A percentile compares a stretch with the other conserved stretches of the same genome.
Conservation (phyloP, 35 echinoderm and acorn worm genomes). For the Acanthaster planci region DNA sequence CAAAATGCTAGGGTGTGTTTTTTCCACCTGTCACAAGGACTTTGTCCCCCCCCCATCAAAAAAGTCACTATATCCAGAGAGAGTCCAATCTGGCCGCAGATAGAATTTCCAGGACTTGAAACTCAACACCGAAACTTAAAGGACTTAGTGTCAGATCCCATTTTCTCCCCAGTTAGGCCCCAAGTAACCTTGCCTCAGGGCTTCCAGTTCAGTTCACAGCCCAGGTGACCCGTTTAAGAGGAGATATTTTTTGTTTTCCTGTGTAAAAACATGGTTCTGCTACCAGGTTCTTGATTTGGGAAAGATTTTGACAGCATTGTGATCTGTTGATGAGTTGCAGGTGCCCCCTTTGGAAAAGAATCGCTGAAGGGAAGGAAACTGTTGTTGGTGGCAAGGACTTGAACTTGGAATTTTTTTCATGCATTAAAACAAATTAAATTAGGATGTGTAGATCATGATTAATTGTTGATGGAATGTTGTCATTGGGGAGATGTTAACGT, state of each 20-base stretch:
- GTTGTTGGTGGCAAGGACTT: too few relatives aligned
- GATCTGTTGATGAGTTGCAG: slow-evolving; percentile 6
- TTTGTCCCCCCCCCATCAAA: neutral
- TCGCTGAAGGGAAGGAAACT: too few relatives aligned
- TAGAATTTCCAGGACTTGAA: neutral
- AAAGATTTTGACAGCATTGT: slow-evolving; percentile 8
- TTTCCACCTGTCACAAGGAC: too few relatives aligned
- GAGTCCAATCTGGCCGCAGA: neutral
- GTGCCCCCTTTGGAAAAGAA: neutral
- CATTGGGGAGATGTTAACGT: too few relatives aligned
- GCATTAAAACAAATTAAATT: too few relatives aligned
- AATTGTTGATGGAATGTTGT: too few relatives aligned
- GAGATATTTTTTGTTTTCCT: too few relatives aligned
- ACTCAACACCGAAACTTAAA: slow-evolving; percentile 8
- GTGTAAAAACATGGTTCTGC: neutral
- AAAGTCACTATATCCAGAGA: neutral
- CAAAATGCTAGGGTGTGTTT: too few relatives aligned
- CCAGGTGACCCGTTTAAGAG: neutral
- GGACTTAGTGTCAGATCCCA: neutral
- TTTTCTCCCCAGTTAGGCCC: neutral
- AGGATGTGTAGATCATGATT: too few relatives aligned
- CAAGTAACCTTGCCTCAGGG: slow-evolving; percentile 10
- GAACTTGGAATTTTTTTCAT: too few relatives aligned
- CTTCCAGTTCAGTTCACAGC: slow-evolving; percentile 13
- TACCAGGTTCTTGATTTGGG: neutral